phyloP scores from a whole-genome alignment of 2,888 invertebrate species.

The Epinotia brunnichana region DNA sequence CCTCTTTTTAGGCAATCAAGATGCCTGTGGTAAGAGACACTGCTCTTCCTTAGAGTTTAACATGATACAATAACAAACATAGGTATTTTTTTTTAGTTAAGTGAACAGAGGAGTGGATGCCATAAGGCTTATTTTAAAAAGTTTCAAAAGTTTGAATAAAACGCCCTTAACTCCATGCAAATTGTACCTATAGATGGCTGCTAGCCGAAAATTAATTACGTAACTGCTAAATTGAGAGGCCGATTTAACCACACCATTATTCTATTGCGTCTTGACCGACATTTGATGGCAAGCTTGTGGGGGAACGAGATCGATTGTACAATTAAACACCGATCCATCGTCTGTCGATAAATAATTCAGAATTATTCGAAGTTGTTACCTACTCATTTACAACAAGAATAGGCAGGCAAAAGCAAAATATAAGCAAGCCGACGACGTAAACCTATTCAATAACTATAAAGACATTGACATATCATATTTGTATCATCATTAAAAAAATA shows the following conservation, averaged over 20 bases:
- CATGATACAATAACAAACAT: too few relatives aligned
- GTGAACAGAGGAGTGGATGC: too few relatives aligned
- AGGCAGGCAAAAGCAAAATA: slow-evolving; percentile 14
- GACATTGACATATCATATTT: background rate
- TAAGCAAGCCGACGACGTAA: background rate
- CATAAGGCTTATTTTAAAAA: too few relatives aligned
- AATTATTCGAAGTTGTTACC: slow-evolving; percentile 40
- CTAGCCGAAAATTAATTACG: slow-evolving; percentile 67
- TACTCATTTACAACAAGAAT: slow-evolving; percentile 23
- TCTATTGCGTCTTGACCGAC: slow-evolving; percentile 57
- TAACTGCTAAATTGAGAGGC: slow-evolving; percentile 59
- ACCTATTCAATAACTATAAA: background rate
- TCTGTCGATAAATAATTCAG: slow-evolving; percentile 44
- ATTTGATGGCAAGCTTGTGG: slow-evolving; percentile 48
- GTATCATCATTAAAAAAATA: background rate
- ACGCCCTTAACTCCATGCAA: slow-evolving; percentile 52
- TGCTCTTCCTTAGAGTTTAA: too few relatives aligned
- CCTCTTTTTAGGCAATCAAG: too few relatives aligned
- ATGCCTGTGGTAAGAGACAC: too few relatives aligned
- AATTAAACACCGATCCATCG: slow-evolving; percentile 49
- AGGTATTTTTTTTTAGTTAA: too few relatives aligned
- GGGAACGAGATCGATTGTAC: slow-evolving; percentile 47
- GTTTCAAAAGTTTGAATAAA: too few relatives aligned
- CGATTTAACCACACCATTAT: slow-evolving; percentile 67
- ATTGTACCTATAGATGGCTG: slow-evolving; percentile 61